Evolutionary conservation across 1,140 invertebrate species (phyloP).

Genomic region (Parasteatoda tepidariorum): DNA sequence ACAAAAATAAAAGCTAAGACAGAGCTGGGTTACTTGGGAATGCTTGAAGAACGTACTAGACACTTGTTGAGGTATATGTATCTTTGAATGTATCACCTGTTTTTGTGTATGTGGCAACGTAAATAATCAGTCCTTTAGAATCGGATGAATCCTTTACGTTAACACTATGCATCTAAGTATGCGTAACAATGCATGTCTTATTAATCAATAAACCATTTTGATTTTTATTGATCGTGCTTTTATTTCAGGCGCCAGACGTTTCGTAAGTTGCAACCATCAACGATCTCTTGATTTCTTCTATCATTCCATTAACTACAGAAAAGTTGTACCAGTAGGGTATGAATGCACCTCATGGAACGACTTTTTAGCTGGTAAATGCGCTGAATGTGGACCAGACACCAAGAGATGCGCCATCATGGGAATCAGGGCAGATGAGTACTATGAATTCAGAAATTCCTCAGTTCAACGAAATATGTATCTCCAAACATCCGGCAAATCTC

Average conservation of each 20-base stretch:
- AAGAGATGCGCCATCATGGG: conserved; percentile 62
- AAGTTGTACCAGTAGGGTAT: conserved; percentile 56
- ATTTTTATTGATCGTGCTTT: not conserved
- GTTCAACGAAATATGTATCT: conserved; percentile 47
- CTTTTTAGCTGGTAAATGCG: conserved; percentile 64
- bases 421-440: conserved; percentile 49
- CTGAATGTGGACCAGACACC: conserved; percentile 62
- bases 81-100: too few species aligned
- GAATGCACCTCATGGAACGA: conserved; percentile 62
- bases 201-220: not conserved
- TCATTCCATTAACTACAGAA: conserved; percentile 72
- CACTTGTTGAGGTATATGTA: too few species aligned
- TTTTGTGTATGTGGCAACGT: too few species aligned
- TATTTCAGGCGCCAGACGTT: conserved; percentile 77
- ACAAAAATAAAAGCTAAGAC: too few species aligned
- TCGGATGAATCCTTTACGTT: too few species aligned
- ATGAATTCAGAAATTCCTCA: conserved; percentile 40
- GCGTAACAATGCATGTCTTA: too few species aligned
- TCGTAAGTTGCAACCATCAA: conserved; percentile 87
- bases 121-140: too few species aligned
- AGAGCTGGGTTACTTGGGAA: too few species aligned
- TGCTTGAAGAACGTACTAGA: too few species aligned
- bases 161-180: too few species aligned
- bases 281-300: conserved; percentile 90
- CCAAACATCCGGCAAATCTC: conserved; percentile 41